These are phyloP conservation scores for Odontocerum albicorne DNA, from an alignment of 2,888 invertebrate species.

Conservation along the genomic window DNA sequence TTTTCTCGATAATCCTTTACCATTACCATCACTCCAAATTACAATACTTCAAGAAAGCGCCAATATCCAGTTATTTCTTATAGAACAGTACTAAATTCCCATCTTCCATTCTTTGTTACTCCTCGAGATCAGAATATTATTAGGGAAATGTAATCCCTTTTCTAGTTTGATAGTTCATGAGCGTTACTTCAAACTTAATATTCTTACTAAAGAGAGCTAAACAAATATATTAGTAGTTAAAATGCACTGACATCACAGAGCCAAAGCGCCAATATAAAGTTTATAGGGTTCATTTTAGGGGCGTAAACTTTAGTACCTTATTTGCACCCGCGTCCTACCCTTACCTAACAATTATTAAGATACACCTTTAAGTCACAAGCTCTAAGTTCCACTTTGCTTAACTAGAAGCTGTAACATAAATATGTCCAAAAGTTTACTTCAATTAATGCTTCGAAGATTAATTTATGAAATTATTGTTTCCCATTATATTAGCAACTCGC, in stretches of 20 bases:
- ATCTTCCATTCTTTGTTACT: too few relatives aligned
- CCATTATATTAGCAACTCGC: not conserved
- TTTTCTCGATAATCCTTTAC: too few relatives aligned
- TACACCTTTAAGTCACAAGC: slow-evolving; percentile 20
- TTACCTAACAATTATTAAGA: slow-evolving; percentile 18
- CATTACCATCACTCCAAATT: too few relatives aligned
- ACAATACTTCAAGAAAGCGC: too few relatives aligned
- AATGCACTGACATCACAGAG: not conserved
- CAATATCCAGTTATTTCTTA: too few relatives aligned
- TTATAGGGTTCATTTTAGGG: slow-evolving; percentile 6
- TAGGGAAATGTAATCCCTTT: too few relatives aligned
- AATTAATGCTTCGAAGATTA: not conserved
- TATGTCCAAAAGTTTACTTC: slow-evolving; percentile 1
- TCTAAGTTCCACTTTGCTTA: slow-evolving; percentile 10
- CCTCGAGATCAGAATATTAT: too few relatives aligned
- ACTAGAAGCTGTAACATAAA: slow-evolving; percentile 9
- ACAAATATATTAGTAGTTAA: too few relatives aligned
- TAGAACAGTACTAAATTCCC: too few relatives aligned
- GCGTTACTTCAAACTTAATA: too few relatives aligned
- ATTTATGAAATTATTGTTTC: not conserved
- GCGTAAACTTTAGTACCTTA: slow-evolving; percentile 20
- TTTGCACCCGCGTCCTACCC: slow-evolving; percentile 10
- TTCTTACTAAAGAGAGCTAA: too few relatives aligned
- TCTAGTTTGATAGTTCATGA: too few relatives aligned
- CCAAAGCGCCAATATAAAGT: slow-evolving; percentile 16